These are phyloP conservation scores for Morus bassanus DNA, from an alignment of 2,797 vertebrate genomes.

Conservation along the genomic window DNA sequence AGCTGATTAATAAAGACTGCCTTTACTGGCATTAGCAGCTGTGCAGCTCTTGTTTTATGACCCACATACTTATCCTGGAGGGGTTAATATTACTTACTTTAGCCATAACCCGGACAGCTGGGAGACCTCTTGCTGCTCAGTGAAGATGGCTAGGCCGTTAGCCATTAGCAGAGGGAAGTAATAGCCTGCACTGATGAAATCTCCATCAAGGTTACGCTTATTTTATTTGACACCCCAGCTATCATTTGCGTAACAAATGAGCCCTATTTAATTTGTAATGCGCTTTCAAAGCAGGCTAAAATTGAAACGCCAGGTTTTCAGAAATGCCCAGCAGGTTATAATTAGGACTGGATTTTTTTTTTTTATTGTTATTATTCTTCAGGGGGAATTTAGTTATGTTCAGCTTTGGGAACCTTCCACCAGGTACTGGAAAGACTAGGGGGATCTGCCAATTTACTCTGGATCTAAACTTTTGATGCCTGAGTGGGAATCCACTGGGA, in stretches of 20 bases:
- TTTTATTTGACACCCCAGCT: constrained; percentile 34
- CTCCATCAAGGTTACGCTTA: constrained; percentile 39
- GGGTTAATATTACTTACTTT: constrained; percentile 68
- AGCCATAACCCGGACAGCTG: constrained; percentile 61
- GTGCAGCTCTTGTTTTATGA: constrained; percentile 57
- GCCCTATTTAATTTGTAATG: background rate
- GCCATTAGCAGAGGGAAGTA: constrained; percentile 39
- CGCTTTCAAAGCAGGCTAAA: background rate
- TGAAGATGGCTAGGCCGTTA: constrained; percentile 52
- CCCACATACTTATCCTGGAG: constrained; percentile 38
- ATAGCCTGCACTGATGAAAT: constrained; percentile 35
- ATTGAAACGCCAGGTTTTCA: background rate
- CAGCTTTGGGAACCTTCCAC: background rate
- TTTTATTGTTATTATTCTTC: background rate
- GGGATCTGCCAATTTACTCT: background rate
- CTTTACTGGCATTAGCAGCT: constrained; percentile 62
- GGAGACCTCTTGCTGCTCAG: constrained; percentile 60
- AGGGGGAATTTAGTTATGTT: background rate
- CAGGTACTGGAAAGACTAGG: fast-evolving
- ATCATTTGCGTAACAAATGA: constrained; percentile 32
- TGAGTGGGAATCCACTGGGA: background rate
- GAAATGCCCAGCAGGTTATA: background rate
- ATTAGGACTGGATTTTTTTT: background rate
- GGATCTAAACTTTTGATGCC: background rate
- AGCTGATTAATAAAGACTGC: constrained; percentile 55